phyloP scores from a whole-genome alignment of 2,113 vertebrate species.

The Odocoileus hemionus region DNA sequence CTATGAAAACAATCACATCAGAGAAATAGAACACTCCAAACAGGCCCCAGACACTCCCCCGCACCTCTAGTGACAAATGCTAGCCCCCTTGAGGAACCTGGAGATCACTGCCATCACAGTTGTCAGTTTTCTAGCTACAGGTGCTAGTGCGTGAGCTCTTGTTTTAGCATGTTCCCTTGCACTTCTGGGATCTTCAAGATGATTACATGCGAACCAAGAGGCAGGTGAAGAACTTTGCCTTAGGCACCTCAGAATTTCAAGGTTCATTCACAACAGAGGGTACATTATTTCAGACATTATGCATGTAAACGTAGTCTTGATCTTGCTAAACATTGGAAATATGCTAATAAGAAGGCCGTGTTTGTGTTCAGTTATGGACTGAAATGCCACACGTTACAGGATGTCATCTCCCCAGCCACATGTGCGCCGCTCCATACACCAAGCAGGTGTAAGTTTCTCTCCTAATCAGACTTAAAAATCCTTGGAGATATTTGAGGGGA shows the following conservation, averaged over 20 bases:
- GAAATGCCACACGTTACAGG: background rate
- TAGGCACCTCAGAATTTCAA: constrained; percentile 1
- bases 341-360: background rate
- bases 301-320: constrained; percentile 11
- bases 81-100: background rate
- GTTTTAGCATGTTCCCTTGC: background rate
- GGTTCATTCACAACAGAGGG: constrained; percentile 6
- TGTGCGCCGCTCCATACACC: background rate
- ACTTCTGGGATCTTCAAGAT: background rate
- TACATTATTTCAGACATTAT: constrained; percentile 16
- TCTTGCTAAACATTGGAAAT: constrained; percentile 40
- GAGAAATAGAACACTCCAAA: background rate
- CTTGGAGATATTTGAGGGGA: constrained; percentile 1
- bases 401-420: background rate
- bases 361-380: background rate
- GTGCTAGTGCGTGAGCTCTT: background rate
- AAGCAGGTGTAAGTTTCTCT: background rate
- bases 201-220: background rate
- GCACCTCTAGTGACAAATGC: background rate
- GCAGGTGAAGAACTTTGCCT: background rate
- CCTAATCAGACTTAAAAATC: constrained; percentile 35
- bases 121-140: background rate
- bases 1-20: background rate
- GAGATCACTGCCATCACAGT: background rate
- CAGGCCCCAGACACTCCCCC: background rate